A percentile compares a stretch with the other conserved stretches of the same genome.
Evolutionary conservation across 2,797 vertebrate species (phyloP).

Genomic region (Tapera naevia): DNA sequence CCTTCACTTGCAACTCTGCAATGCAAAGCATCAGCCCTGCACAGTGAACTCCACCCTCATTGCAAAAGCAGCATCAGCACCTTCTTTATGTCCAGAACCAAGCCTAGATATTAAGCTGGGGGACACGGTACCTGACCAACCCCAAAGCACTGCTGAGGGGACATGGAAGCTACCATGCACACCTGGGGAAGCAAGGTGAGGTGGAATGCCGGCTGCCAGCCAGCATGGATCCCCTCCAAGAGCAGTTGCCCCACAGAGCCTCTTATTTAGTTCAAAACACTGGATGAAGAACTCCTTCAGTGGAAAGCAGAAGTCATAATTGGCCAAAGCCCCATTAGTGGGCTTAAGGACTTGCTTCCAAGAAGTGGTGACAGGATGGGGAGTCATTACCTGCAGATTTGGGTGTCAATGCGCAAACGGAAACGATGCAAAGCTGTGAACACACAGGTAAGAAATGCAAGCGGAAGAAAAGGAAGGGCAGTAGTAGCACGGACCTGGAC

Average conservation of each 20-base stretch:
- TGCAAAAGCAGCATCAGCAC: too few relatives aligned
- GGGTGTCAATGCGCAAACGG: accelerated
- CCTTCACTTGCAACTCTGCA: too few relatives aligned
- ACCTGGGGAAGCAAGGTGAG: too few relatives aligned
- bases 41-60: too few relatives aligned
- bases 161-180: too few relatives aligned
- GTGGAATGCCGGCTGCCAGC: too few relatives aligned
- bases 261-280: not conserved
- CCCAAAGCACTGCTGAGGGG: too few relatives aligned
- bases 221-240: too few relatives aligned
- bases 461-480: not conserved
- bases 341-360: not conserved
- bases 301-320: not conserved
- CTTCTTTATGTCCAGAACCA: too few relatives aligned
- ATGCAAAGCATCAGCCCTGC: too few relatives aligned
- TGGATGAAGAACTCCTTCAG: not conserved
- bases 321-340: accelerated
- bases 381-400: not conserved
- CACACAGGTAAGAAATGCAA: accelerated
- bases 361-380: not conserved
- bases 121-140: too few relatives aligned
- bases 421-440: not conserved
- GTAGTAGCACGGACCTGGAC: not conserved
- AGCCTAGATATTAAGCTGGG: too few relatives aligned
- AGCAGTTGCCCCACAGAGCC: not conserved